Base-by-base conservation (phyloP, 2,797 vertebrate species). In the Eulemur rubriventer region DNA sequence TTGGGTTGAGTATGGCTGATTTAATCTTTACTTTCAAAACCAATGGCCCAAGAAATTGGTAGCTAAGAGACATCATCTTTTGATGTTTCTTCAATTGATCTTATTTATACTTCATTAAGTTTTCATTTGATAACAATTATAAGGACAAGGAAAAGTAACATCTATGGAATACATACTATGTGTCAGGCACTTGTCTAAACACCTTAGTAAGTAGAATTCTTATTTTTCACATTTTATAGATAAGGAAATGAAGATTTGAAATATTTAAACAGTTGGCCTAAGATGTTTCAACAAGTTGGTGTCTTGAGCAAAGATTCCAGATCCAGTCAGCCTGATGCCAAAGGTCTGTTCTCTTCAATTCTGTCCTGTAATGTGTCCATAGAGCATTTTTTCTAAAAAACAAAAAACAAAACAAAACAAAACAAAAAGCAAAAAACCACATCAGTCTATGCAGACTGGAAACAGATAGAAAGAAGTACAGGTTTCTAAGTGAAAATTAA, bases 21-120 rank as follows among this genome's bases (percentile, higher is more conserved):
- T 97, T 96, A 95, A 94, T 94, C 86, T 94, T 86, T 89, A 96
- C 92, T 89, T 96, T 96, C 59, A 69, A 96, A 96, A 73, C n/a
- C 52, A 92, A 75, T 93, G 85, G 63, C 28, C 86, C 91, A 93
- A 91, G 38, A 96, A 98, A 97, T 91, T 96, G 63, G 22, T 82
- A 95, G 28, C 69, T 97, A 89, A 28, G 43, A 79, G 26, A 94
- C 18, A 93, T 69, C 78, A 82, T 69, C 46, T 79, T 95, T 82
- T 89, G 78, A 83, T 91, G 85, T 96, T 93, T 69, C 63, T 95
- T 95, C 69, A 80, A 35, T 89, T 97, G 89, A 96, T 96, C 26
- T 93, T 86, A 94, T 82, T 94, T 96, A 73, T 89, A 91, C 50
- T 86, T 92, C 69, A 91, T 93, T 97, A 89, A 67, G 67, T 94